Evolutionary conservation across 2,113 vertebrate genomes (phyloP).

Genomic region (Microcebus lehilahytsara): DNA sequence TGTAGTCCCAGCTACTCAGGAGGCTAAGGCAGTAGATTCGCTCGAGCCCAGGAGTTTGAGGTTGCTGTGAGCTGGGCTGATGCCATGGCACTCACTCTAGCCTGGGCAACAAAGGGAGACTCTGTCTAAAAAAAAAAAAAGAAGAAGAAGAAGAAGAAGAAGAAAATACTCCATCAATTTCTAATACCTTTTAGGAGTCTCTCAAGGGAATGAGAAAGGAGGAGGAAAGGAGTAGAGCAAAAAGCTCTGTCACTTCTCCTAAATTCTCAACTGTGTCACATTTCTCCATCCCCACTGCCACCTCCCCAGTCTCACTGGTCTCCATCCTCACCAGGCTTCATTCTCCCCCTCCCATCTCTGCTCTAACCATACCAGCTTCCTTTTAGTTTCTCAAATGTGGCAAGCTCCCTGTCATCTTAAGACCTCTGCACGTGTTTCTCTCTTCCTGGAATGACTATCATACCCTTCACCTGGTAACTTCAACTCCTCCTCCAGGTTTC

Average conservation of each 20-base stretch:
- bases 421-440: neutral
- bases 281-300: neutral
- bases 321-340: neutral
- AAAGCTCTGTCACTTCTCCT: neutral
- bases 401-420: neutral
- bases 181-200: neutral
- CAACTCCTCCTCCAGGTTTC: neutral
- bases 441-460: neutral
- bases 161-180: neutral
- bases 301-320: neutral
- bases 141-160: no score
- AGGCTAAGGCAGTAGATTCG: no score
- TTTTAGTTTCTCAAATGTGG: neutral
- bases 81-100: no score
- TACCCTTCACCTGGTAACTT: neutral
- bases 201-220: neutral
- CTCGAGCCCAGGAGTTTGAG: no score
- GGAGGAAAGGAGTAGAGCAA: neutral
- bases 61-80: no score
- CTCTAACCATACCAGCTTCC: neutral
- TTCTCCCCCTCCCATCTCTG: neutral
- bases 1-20: no score
- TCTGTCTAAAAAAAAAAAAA: no score
- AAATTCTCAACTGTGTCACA: neutral
- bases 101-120: no score